Base-by-base conservation (phyloP, 1,140 invertebrate species). In the Hycleus cichorii region DNA sequence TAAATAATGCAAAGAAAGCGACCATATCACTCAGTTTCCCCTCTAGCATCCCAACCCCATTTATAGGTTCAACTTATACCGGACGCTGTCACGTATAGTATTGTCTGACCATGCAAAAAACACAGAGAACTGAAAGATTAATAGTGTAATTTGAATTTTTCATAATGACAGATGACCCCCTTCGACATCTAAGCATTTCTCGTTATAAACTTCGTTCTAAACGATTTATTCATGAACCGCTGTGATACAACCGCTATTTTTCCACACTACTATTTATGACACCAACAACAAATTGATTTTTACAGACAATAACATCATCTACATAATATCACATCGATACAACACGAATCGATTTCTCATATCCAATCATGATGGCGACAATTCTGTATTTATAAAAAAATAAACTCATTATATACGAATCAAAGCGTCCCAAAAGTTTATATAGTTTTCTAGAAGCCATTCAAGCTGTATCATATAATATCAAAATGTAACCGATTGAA, bases 1-100 rank as follows among this genome's bases (percentile, higher is more conserved):
- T 69, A 68, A 69, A 69, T 69, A 69, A 69, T 69, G 60, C 68
- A 69, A 62, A 62, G 58, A 58, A 62, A 64, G 59, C 63, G 60
- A 66, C 64, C 63, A 60, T 68, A 68, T 68, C 65, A 68, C 58
- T 68, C 62, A 66, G 62, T 32, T 46, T 62, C 63, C 66, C 64
- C 58, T 43, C 47, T 50, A 49, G 58, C 52, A 49, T 32, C 48
- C 50, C 50, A 49, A 26, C 44, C 58, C 60, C 56, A 18, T 18
- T 42, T 42, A 11, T 9, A 11, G 0, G 40, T 11, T 9, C 40
- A 47, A 24, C 40, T 46, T 50, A 46, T 47, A 42, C 46, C 57
- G 48, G 57, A 62, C 53, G 57, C 54, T 57, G 65, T 67, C 65
- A 64, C 65, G 65, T 67, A 60, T 63, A 55, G 57, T 40, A 64